Conservation (phyloP, 2,113 vertebrate species). For the Erpornis zantholeuca region DNA sequence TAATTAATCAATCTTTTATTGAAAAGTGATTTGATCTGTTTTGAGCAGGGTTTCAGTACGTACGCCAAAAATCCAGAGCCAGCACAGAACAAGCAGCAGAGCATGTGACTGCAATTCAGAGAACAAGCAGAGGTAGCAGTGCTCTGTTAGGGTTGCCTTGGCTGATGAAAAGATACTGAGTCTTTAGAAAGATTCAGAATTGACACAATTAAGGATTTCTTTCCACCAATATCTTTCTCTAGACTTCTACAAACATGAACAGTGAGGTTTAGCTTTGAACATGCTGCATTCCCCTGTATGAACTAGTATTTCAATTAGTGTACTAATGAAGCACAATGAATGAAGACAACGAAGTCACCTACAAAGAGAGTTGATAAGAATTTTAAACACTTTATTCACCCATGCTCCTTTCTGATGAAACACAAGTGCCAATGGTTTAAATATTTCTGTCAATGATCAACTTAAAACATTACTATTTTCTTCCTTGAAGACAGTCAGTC, state of each 20-base stretch:
- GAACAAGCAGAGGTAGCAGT: not conserved
- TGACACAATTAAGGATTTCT: not conserved
- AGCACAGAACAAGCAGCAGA: not conserved
- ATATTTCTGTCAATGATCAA: not conserved
- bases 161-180: not conserved
- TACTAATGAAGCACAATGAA: not conserved
- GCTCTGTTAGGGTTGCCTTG: not conserved
- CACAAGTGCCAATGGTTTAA: not conserved
- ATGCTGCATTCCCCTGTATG: not conserved
- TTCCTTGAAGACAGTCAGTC: not conserved
- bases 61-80: not conserved
- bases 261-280: not conserved
- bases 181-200: not conserved
- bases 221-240: not conserved
- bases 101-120: not conserved
- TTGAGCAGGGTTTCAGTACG: not conserved
- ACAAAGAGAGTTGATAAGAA: not conserved
- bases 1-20: not conserved
- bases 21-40: not conserved
- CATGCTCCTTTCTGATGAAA: not conserved
- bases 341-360: not conserved
- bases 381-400: not conserved
- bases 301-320: not conserved
- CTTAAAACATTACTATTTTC: not conserved
- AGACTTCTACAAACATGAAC: not conserved